Conservation (phyloP, 2,888 invertebrate genomes). For the Cheilosia grossa region DNA sequence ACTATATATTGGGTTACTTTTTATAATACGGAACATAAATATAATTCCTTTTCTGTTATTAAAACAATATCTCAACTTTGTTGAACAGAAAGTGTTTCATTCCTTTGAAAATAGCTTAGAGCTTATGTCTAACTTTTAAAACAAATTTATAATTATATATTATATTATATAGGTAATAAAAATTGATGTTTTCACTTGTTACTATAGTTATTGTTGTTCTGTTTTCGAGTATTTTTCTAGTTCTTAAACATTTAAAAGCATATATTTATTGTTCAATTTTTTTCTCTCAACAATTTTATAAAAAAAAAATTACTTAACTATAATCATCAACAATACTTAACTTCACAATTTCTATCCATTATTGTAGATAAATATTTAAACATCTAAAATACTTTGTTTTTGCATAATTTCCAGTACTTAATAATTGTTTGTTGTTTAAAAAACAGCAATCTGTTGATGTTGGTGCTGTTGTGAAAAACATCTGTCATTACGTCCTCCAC, state of each 20-base stretch:
- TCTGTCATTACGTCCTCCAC: conserved; percentile 16
- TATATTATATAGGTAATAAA: not conserved
- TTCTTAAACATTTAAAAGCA: not conserved
- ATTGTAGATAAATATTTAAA: not conserved
- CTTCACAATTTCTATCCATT: not conserved
- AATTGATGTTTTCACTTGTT: not conserved
- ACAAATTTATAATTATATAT: too few relatives aligned
- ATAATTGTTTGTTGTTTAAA: conserved; percentile 39
- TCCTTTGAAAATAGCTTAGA: too few relatives aligned
- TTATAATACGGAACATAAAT: not conserved
- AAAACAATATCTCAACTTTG: too few relatives aligned
- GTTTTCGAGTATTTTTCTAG: not conserved
- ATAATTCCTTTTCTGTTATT: too few relatives aligned
- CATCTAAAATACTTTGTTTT: conserved; percentile 4
- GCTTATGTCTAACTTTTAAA: too few relatives aligned
- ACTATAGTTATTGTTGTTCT: not conserved
- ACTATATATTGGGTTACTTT: not conserved
- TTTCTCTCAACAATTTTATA: too few relatives aligned
- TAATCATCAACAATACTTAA: not conserved
- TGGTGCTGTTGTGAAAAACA: conserved; percentile 29
- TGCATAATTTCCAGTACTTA: not conserved
- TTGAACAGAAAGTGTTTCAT: too few relatives aligned
- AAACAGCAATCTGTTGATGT: conserved; percentile 62
- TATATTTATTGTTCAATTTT: not conserved
- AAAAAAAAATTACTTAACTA: too few relatives aligned